Evolutionary conservation across 2,113 vertebrate species (phyloP).

Genomic region (Cnemophilus loriae): DNA sequence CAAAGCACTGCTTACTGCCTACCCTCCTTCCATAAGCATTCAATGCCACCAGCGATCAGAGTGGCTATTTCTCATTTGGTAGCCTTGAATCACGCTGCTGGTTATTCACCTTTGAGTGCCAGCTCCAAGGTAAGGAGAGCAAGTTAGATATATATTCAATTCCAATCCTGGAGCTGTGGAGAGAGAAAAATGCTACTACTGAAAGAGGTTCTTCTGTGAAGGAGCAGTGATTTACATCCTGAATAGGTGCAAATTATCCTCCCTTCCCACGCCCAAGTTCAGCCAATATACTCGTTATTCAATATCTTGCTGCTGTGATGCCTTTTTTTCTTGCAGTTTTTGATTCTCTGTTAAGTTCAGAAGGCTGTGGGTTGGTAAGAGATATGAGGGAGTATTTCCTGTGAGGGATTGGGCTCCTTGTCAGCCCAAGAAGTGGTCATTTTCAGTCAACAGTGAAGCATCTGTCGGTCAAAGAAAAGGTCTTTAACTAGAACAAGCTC

Average conservation of each 20-base stretch:
- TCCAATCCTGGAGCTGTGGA: not conserved
- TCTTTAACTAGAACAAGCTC: not conserved
- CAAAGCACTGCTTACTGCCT: not conserved
- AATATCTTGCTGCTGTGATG: not conserved
- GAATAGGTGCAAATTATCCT: not conserved
- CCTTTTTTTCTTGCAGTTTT: not conserved
- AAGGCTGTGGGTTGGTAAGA: not conserved
- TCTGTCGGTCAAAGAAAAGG: not conserved
- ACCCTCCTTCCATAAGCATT: not conserved
- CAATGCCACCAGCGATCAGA: not conserved
- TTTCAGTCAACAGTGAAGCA: not conserved
- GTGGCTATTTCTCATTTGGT: not conserved
- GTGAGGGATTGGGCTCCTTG: not conserved
- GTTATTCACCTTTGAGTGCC: not conserved
- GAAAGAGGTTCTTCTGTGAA: not conserved
- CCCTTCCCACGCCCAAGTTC: not conserved
- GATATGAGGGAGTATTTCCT: not conserved
- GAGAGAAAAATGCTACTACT: not conserved
- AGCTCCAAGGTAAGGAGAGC: not conserved
- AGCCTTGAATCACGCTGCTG: not conserved
- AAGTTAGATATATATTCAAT: not conserved
- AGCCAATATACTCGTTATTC: not conserved
- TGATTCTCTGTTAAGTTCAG: not conserved
- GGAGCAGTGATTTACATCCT: not conserved
- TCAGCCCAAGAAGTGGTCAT: not conserved